Base-by-base conservation (phyloP, 2,113 vertebrate genomes). In the Tachycineta bicolor region DNA sequence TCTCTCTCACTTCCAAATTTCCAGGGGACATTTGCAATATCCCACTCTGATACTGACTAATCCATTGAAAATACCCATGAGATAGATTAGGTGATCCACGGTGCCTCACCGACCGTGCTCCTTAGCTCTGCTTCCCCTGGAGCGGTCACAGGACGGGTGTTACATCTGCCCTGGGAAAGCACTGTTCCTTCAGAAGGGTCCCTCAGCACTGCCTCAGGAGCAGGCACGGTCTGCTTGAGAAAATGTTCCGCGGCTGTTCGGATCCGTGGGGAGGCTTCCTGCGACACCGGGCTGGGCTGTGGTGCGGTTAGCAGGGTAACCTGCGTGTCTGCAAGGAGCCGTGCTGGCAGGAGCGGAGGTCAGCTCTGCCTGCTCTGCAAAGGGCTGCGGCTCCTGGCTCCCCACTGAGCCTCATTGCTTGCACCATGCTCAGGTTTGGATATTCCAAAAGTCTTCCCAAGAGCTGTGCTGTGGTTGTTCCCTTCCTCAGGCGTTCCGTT, bases 1-100 rank as follows among this genome's bases (percentile, higher is more conserved):
- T 94, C 94, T 94, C 62, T 87, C 92, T 95, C 77, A 56, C 83
- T 92, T 93, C 63, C 84, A 93, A 92, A 94, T 95, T 97, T 96
- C 91, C 89, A 87, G 80, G 94, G 96, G 95, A 94, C 93, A 70
- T 93, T 93, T 87, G 86, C 91, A 76, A 67, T 85, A 95, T 94
- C 81, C 89, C 78, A 77, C 53, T 87, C 84, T 96, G 95, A 96
- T 95, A 89, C 83, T 83, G 78, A 71, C 93, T 95, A 95, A 96
- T 96, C 90, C 77, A 89, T 95, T 96, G 92, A 94, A 96, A 95
- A 92, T 69, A 49, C 95, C 93, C 84, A 62, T 52, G 94, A 91
- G 94, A 22, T 77, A 90, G 83, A 89, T 96, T 83, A 79, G 67
- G 81, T 83, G 93, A 94, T 94, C 70, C 91, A 83, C 75, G 87